Conservation (phyloP, 2,888 invertebrate species). For the Stomorhina lunata region DNA sequence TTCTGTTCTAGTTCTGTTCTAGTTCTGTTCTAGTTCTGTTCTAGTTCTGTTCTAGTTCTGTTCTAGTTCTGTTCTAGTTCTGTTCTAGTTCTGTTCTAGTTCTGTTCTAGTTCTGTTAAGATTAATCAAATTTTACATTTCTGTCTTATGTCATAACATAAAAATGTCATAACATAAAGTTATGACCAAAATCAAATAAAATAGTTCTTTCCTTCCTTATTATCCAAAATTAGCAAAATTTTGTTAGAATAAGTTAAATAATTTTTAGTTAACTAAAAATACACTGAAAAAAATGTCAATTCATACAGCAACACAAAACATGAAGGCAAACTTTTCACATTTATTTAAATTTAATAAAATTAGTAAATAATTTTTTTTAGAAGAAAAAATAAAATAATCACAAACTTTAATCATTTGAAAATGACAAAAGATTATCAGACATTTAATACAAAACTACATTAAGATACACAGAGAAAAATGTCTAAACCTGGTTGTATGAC, state of each 20-base stretch:
- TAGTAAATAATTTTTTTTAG: constrained; percentile 14
- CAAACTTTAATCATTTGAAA: background rate
- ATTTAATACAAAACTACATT: constrained; percentile 50
- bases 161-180: no score
- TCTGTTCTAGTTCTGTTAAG: background rate
- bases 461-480: constrained; percentile 32
- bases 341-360: background rate
- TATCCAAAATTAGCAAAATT: background rate
- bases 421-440: constrained; percentile 6
- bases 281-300: constrained; percentile 56
- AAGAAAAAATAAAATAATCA: background rate
- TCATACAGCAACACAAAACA: constrained; percentile 8
- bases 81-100: background rate
- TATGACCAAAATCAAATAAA: no score
- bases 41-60: no score
- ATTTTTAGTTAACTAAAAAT: background rate
- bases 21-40: no score
- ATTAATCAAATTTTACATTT: background rate
- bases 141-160: no score
- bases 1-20: no score
- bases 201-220: no score
- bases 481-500: constrained; percentile 1
- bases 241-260: background rate
- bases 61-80: background rate
- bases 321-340: background rate